Evolutionary conservation across 2,113 vertebrate species (phyloP), one percentile per base, ranked within the genome.

Genomic region (Callochromis pleurospilus): DNA sequence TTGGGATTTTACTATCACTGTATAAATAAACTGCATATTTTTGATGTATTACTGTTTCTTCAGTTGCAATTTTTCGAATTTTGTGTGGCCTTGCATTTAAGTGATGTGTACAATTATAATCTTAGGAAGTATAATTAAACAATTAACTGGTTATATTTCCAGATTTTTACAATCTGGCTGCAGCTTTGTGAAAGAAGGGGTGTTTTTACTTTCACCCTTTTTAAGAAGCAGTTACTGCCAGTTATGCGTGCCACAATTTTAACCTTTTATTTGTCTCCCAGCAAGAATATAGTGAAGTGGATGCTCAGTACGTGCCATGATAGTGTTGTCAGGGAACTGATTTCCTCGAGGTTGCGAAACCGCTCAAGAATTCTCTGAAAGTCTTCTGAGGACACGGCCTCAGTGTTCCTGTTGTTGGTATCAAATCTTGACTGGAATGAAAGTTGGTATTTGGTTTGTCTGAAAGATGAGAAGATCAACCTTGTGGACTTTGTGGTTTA

Each of bases 261-360:
- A 7, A 24, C 40, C 42, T 19, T 9, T 75, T 24, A 75, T 49
- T 49, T 47, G 42, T 31, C 21, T 42, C 36, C 36, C 65, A 73
- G 45, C 42, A 77, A 31, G 45, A 49, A 49, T n/a, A 77, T 13
- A 77, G 73, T 49, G 14, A 75, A 47, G 68, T 73, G 40, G 24
- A 47, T 19, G 1, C n/a, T 9, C 12, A 24, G n/a, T 15, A 0
- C 21, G 0, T 45, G 73, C 45, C 15, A 0, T 5, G 26, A 33
- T 49, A 31, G 42, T 77, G 26, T 51, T 0, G 26, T 31, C 10
- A 49, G 26, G 24, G 15, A 77, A 51, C 4, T n/a, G 45, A 47
- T 49, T 31, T 77, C 42, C 26, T 49, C 4, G 3, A 49, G 73
- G 24, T 51, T 31, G 73, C 6, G 15, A 77, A 77, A 49, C 26